These are phyloP conservation scores for Incurvaria masculella DNA, from an alignment of 2,888 invertebrate species.

Conservation along the genomic window DNA sequence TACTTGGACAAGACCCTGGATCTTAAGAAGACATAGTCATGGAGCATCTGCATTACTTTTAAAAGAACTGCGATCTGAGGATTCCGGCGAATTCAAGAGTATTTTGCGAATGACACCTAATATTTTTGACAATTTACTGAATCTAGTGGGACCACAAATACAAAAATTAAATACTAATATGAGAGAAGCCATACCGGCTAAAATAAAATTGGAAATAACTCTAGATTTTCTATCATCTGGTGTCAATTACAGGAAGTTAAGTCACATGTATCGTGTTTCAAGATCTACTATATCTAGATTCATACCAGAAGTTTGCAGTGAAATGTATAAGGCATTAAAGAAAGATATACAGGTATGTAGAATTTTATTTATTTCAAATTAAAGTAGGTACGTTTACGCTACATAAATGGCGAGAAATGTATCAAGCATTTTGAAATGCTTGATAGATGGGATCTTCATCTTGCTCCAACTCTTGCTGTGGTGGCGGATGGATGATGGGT, in stretches of 20 bases:
- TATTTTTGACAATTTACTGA: slow-evolving; percentile 8
- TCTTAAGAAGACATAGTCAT: slow-evolving; percentile 9
- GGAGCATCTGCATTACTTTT: slow-evolving; percentile 9
- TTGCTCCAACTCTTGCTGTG: slow-evolving; percentile 10
- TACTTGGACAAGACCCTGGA: slow-evolving; percentile 7
- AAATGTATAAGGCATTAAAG: slow-evolving; percentile 8
- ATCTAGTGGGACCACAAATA: too few species aligned
- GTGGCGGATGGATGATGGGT: slow-evolving; percentile 10
- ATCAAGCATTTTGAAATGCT: too few species aligned
- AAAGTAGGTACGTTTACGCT: slow-evolving; percentile 13
- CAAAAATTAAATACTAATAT: slow-evolving; percentile 7
- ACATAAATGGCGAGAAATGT: slow-evolving; percentile 12
- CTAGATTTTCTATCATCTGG: slow-evolving; percentile 9
- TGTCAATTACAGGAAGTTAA: slow-evolving; percentile 3
- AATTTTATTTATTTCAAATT: too few species aligned
- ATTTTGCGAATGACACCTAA: slow-evolving; percentile 8
- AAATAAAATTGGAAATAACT: slow-evolving; percentile 5
- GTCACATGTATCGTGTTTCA: slow-evolving; percentile 8
- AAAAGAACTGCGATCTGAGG: slow-evolving; percentile 7
- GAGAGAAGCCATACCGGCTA: slow-evolving; percentile 7
- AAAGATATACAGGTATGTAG: too few species aligned
- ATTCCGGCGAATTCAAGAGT: slow-evolving; percentile 7
- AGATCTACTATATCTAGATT: slow-evolving; percentile 6
- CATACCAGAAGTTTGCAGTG: slow-evolving; percentile 7
- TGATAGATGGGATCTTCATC: slow-evolving; percentile 5